phyloP scores from a whole-genome alignment of 2,797 vertebrate genomes.

The Clarias pachynema region DNA sequence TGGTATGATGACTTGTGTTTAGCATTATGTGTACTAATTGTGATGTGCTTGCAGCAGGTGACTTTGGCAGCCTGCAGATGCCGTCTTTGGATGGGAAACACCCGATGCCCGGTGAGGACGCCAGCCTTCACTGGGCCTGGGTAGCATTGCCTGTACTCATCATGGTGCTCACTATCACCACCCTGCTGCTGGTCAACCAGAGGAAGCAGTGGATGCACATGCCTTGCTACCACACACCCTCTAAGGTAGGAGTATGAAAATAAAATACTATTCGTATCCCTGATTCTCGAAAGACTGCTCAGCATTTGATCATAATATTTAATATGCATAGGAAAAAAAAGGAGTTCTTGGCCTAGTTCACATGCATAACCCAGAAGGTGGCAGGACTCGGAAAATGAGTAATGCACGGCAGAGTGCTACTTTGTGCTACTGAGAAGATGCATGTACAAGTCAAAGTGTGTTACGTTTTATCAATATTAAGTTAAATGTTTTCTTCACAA shows the following conservation, averaged over 20 bases:
- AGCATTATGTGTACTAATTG: background rate
- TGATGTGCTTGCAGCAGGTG: conserved; percentile 58
- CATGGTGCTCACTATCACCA: conserved; percentile 76
- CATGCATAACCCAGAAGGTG: background rate
- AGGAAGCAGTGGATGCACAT: conserved; percentile 87
- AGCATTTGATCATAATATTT: background rate
- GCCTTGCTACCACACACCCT: conserved; percentile 84
- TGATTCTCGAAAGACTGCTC: background rate
- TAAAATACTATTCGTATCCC: background rate
- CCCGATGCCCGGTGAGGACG: conserved; percentile 65
- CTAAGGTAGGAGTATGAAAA: conserved; percentile 75
- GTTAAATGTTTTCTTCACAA: background rate
- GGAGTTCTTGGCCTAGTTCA: background rate
- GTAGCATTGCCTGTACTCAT: conserved; percentile 79
- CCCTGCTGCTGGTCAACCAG: conserved; percentile 83
- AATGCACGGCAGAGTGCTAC: background rate
- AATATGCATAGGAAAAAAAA: background rate
- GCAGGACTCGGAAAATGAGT: background rate
- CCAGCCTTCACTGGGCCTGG: conserved; percentile 75
- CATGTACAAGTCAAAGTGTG: background rate
- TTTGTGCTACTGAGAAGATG: background rate
- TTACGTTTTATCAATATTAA: background rate
- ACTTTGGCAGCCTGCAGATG: conserved; percentile 82
- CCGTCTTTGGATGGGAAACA: conserved; percentile 75
- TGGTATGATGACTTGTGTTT: background rate